These are phyloP conservation scores for Drosophila nr. medialis DNA, from an alignment of 2,888 invertebrate species.

Conservation along the genomic window DNA sequence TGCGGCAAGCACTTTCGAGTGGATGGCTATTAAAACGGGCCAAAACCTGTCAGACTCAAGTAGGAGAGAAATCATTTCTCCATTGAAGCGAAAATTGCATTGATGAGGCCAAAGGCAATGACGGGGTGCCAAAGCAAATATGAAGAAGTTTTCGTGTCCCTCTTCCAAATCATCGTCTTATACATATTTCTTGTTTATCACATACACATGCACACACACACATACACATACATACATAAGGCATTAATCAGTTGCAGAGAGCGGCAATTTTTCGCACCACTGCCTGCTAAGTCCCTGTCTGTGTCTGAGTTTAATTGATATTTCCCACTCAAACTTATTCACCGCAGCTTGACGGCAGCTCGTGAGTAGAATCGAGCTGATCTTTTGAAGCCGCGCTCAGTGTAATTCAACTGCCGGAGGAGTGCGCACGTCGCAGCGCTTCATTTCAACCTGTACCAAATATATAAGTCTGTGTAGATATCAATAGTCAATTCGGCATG, in stretches of 20 bases:
- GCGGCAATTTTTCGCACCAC: conserved; percentile 21
- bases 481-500: conserved; percentile 16
- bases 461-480: not conserved
- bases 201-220: not conserved
- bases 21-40: conserved; percentile 69
- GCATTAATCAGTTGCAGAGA: conserved; percentile 31
- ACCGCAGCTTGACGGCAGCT: conserved; percentile 2
- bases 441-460: not conserved
- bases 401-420: conserved; percentile 41
- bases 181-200: conserved; percentile 21
- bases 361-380: conserved; percentile 18
- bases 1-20: conserved; percentile 50
- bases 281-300: conserved; percentile 55
- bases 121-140: conserved; percentile 16
- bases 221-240: not conserved
- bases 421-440: conserved; percentile 21
- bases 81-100: conserved; percentile 64
- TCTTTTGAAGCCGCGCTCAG: conserved; percentile 52
- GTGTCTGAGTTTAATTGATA: not conserved
- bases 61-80: conserved; percentile 62
- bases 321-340: conserved; percentile 2
- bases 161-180: not conserved
- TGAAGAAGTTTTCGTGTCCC: conserved; percentile 10
- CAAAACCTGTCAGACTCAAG: conserved; percentile 71
- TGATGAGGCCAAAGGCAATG: conserved; percentile 36